These are phyloP conservation scores for Agonopterix subpropinquella DNA, from an alignment of 2,888 invertebrate genomes.

Conservation along the genomic window DNA sequence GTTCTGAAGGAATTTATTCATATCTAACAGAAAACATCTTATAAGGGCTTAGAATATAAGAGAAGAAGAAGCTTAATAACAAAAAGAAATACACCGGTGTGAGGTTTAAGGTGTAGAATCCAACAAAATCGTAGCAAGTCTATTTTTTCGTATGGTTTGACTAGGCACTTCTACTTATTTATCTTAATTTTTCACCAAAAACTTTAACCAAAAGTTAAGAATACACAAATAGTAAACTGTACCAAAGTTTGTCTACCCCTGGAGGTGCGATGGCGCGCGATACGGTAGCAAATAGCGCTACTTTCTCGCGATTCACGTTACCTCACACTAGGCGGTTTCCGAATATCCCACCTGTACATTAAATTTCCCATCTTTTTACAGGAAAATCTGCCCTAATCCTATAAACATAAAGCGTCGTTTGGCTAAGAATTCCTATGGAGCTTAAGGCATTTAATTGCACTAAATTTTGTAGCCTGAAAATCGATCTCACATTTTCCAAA, in stretches of 20 bases:
- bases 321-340: conserved; percentile 58
- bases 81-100: no score
- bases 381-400: conserved; percentile 21
- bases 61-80: no score
- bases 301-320: conserved; percentile 67
- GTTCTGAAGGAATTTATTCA: no score
- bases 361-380: conserved; percentile 11
- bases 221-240: not conserved
- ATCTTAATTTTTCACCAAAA: no score
- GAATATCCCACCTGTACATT: conserved; percentile 21
- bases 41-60: no score
- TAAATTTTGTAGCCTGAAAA: conserved; percentile 50
- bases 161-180: no score
- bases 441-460: conserved; percentile 25
- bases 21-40: no score
- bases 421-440: not conserved
- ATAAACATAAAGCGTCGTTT: conserved; percentile 9
- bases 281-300: conserved; percentile 73
- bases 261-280: conserved; percentile 64
- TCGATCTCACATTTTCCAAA: conserved; percentile 32
- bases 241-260: conserved; percentile 32
- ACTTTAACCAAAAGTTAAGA: not conserved
- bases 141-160: no score
- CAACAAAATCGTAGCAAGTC: no score
- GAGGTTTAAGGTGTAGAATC: no score